phyloP scores from a whole-genome alignment of 2,797 vertebrate species.

The Tapirus indicus region DNA sequence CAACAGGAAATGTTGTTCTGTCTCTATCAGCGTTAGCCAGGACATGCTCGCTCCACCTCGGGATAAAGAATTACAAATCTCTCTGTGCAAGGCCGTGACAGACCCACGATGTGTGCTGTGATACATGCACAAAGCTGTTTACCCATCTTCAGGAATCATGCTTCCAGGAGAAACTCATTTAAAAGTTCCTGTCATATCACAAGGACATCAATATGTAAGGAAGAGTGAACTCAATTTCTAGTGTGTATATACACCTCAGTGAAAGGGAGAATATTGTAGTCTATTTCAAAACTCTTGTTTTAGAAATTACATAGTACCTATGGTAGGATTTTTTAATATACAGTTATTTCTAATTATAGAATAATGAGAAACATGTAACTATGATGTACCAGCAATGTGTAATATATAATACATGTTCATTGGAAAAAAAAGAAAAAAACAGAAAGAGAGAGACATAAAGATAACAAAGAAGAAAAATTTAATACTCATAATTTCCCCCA shows the following conservation, averaged over 20 bases:
- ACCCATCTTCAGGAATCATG: slow-evolving; percentile 23
- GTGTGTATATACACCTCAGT: neutral
- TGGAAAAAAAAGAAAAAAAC: neutral
- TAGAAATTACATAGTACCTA: neutral
- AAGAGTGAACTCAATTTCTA: slow-evolving; percentile 30
- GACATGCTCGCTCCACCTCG: neutral
- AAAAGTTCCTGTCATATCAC: slow-evolving; percentile 41
- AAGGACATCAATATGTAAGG: slow-evolving; percentile 42
- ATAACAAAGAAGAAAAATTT: neutral
- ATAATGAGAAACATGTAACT: neutral
- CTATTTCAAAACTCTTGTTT: neutral
- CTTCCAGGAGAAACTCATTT: slow-evolving; percentile 54
- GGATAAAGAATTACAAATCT: slow-evolving; percentile 52
- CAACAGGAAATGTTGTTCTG: neutral
- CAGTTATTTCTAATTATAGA: neutral
- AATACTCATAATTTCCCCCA: neutral
- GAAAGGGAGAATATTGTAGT: neutral
- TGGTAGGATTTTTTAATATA: neutral
- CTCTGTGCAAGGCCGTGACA: slow-evolving; percentile 42
- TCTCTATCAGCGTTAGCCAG: slow-evolving; percentile 46
- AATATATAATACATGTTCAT: neutral
- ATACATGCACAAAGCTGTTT: slow-evolving; percentile 49
- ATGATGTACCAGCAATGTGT: neutral
- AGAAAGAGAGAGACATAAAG: neutral
- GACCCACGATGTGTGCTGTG: slow-evolving; percentile 11